Evolutionary conservation across 2,888 invertebrate species (phyloP).

Genomic region (Eugnorisma glareosa): DNA sequence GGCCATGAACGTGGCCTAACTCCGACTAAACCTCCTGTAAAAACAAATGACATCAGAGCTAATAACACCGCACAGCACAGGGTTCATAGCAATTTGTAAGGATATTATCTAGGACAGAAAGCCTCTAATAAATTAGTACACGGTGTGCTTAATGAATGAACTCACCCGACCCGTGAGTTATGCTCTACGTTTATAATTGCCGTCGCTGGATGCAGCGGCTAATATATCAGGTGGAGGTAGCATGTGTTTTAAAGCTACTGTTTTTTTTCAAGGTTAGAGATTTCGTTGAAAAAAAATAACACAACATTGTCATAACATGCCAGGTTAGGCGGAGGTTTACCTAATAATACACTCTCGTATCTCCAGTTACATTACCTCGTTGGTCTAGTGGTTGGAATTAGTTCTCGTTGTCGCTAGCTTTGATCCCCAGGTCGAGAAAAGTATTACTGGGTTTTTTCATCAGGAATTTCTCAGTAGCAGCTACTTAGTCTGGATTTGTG

Average conservation of each 20-base stretch:
- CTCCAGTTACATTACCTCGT: background rate
- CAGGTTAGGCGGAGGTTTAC: background rate
- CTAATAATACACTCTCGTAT: background rate
- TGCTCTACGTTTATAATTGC: slow-evolving; percentile 71
- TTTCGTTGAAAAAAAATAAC: background rate
- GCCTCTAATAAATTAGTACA: slow-evolving; percentile 69
- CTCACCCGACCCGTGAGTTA: slow-evolving; percentile 63
- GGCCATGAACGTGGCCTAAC: background rate
- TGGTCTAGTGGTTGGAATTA: background rate
- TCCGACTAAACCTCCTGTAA: background rate
- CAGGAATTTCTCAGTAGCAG: background rate
- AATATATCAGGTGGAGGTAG: slow-evolving; percentile 18
- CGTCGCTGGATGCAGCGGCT: slow-evolving; percentile 48
- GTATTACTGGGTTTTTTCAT: too few relatives aligned
- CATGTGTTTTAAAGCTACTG: slow-evolving; percentile 13
- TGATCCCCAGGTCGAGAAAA: background rate
- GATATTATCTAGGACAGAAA: slow-evolving; percentile 59
- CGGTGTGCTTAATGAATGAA: slow-evolving; percentile 72
- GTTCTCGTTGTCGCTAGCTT: background rate
- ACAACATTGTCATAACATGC: background rate
- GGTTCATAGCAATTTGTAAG: slow-evolving; percentile 40
- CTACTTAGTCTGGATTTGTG: background rate
- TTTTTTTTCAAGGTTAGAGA: background rate
- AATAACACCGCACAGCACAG: background rate
- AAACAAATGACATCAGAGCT: background rate